Evolutionary conservation across 2,888 invertebrate genomes (phyloP).

Genomic region (Philaethria dido): DNA sequence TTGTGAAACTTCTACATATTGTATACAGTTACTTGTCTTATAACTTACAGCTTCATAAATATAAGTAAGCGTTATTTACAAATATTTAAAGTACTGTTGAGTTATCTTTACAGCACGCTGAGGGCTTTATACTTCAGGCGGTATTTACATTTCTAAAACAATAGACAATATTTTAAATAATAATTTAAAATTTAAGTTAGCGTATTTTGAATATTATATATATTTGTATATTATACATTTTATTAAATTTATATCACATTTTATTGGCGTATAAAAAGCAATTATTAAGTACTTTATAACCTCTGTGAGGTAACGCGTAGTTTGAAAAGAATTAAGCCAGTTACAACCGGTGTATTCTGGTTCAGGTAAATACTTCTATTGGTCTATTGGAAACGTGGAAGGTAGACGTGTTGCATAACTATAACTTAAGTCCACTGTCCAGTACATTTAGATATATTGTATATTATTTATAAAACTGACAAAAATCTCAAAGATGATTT

Average conservation of each 20-base stretch:
- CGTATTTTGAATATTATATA: too few relatives aligned
- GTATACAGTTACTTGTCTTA: not conserved
- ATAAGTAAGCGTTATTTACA: not conserved
- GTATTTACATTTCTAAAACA: not conserved
- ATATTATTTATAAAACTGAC: not conserved
- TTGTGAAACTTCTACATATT: not conserved
- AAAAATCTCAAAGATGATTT: too few relatives aligned
- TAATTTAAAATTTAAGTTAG: not conserved
- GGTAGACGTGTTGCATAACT: conserved; percentile 64
- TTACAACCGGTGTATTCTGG: conserved; percentile 61
- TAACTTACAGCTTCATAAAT: not conserved
- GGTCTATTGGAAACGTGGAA: conserved; percentile 58
- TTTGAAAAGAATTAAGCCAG: conserved; percentile 55
- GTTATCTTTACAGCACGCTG: not conserved
- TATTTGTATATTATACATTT: too few relatives aligned
- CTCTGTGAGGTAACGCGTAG: conserved; percentile 20
- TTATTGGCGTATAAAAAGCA: not conserved
- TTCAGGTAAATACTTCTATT: conserved; percentile 50
- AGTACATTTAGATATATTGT: conserved; percentile 3
- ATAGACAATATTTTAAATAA: conserved; percentile 2
- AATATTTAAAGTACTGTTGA: not conserved
- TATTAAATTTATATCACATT: not conserved
- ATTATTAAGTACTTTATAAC: conserved; percentile 26
- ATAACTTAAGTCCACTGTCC: conserved; percentile 15
- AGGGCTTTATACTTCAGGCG: not conserved